Evolutionary conservation across 2,113 vertebrate species (phyloP).

Genomic region (Carlito syrichta): DNA sequence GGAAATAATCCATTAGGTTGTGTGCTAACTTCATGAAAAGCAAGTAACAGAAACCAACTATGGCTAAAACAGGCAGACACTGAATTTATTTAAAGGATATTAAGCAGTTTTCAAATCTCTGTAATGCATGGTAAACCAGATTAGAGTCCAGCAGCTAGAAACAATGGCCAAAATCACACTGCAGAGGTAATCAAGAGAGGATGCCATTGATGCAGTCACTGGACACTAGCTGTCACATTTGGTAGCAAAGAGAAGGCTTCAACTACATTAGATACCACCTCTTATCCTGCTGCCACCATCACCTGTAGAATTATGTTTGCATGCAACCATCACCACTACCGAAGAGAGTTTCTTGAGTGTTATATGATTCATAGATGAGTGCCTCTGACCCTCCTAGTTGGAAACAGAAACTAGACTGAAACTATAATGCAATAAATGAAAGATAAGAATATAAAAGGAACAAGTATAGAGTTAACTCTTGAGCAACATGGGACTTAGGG

Average conservation of each 20-base stretch:
- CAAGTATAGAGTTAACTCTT: neutral
- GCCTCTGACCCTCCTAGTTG: neutral
- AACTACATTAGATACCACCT: neutral
- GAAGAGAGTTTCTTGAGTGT: neutral
- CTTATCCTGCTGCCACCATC: neutral
- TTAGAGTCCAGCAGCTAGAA: neutral
- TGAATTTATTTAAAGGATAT: neutral
- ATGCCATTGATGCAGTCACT: neutral
- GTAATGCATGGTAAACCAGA: neutral
- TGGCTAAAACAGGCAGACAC: neutral
- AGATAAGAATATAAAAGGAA: neutral
- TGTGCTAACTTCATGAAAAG: neutral
- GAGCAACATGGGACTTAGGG: neutral
- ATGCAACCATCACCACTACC: neutral
- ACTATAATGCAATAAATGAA: neutral
- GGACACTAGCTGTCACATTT: neutral
- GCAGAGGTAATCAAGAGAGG: neutral
- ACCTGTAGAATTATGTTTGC: neutral
- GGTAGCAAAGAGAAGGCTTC: neutral
- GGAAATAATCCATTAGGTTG: neutral
- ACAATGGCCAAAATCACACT: neutral
- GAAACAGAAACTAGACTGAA: neutral
- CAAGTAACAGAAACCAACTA: neutral
- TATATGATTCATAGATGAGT: too few species aligned
- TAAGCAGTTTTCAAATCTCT: neutral